phyloP scores from a whole-genome alignment of 2,888 invertebrate species.

The Mimumesa dahlbomi region DNA sequence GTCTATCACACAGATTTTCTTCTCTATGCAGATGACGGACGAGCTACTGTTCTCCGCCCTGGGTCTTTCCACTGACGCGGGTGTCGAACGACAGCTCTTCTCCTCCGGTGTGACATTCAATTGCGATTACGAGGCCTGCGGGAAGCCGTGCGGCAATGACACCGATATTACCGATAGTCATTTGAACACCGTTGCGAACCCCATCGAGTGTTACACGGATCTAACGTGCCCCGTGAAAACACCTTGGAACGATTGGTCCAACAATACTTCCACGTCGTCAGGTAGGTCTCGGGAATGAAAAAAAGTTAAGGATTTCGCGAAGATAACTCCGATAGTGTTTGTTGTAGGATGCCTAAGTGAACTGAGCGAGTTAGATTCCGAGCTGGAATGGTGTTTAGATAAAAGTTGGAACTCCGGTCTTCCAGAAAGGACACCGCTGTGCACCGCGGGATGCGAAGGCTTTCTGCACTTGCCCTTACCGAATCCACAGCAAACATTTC shows the following conservation, averaged over 20 bases:
- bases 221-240: constrained; percentile 72
- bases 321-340: too few species aligned
- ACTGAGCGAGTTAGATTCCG: constrained; percentile 74
- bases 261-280: constrained; percentile 66
- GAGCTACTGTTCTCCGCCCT: constrained; percentile 77
- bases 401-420: constrained; percentile 77
- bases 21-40: constrained; percentile 77
- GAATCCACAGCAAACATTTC: constrained; percentile 69
- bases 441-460: constrained; percentile 82
- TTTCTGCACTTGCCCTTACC: constrained; percentile 79
- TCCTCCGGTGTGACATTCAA: constrained; percentile 53
- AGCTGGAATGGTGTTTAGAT: constrained; percentile 78
- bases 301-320: too few species aligned
- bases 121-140: constrained; percentile 72
- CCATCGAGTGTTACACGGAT: constrained; percentile 73
- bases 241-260: constrained; percentile 75
- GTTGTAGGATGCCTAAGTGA: constrained; percentile 73
- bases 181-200: constrained; percentile 40
- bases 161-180: constrained; percentile 62
- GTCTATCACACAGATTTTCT: too few species aligned
- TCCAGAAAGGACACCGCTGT: constrained; percentile 83
- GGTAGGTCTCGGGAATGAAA: constrained; percentile 53
- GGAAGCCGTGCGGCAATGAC: constrained; percentile 65
- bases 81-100: constrained; percentile 63
- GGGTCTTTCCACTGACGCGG: constrained; percentile 69